Conservation (phyloP, 2,113 vertebrate genomes). For the Sciurus niger region DNA sequence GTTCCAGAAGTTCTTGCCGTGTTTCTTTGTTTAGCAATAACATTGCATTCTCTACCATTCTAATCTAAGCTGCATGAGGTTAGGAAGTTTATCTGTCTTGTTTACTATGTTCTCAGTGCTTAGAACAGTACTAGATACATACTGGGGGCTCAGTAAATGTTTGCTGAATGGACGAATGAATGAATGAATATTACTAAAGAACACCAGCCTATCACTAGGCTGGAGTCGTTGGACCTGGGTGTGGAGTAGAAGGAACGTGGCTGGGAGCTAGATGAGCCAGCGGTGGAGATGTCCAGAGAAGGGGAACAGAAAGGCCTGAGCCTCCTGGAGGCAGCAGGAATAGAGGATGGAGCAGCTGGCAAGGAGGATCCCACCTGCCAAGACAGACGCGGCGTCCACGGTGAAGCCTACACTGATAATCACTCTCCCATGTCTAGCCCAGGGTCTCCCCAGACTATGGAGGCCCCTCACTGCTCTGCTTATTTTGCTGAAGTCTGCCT, state of each 20-base stretch:
- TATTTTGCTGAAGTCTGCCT: constrained; percentile 37
- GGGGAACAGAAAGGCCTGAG: no score
- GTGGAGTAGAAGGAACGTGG: neutral
- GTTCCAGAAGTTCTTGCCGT: neutral
- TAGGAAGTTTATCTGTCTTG: neutral
- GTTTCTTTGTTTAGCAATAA: neutral
- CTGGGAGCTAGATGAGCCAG: neutral
- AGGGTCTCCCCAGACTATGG: neutral
- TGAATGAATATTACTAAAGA: neutral
- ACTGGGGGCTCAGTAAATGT: neutral
- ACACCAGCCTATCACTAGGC: neutral
- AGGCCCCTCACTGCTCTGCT: neutral
- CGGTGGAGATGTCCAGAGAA: neutral
- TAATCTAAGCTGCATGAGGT: neutral
- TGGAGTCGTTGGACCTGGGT: neutral
- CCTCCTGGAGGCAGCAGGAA: neutral
- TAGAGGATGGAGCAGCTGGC: neutral
- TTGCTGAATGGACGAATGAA: neutral
- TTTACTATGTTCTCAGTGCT: neutral
- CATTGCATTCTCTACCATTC: neutral
- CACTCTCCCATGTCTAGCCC: neutral
- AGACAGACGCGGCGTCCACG: neutral
- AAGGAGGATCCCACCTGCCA: neutral
- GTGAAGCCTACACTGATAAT: neutral
- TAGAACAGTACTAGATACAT: neutral